phyloP scores from a whole-genome alignment of 2,113 vertebrate genomes.

The Cyprinus carpio region DNA sequence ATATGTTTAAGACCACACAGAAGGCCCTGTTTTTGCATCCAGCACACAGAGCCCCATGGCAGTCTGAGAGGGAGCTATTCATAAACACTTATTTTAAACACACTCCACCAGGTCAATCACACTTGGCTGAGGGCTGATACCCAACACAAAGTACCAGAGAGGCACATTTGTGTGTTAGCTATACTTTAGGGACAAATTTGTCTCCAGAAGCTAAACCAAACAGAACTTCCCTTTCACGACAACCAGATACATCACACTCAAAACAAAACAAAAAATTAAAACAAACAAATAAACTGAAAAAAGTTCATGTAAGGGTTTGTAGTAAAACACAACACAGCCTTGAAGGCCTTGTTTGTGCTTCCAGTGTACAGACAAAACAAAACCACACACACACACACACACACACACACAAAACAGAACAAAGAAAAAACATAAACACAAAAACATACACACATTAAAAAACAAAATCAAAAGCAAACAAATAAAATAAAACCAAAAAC shows the following conservation, averaged over 20 bases:
- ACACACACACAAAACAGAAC: not conserved
- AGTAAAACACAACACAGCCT: not conserved
- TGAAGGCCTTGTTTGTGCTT: not conserved
- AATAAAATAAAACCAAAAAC: not conserved
- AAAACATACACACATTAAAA: not conserved
- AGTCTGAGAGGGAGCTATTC: not conserved
- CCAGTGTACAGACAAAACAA: not conserved
- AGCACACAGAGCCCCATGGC: not conserved
- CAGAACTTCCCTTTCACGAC: not conserved
- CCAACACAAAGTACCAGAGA: not conserved
- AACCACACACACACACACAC: not conserved
- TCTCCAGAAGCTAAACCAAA: not conserved
- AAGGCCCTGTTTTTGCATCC: not conserved
- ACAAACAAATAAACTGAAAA: not conserved
- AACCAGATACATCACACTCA: not conserved
- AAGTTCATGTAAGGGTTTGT: not conserved
- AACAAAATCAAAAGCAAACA: not conserved
- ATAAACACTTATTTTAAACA: constrained; percentile 28
- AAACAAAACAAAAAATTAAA: too few species aligned
- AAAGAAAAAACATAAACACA: not conserved
- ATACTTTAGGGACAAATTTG: not conserved
- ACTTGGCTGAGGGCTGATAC: constrained; percentile 15
- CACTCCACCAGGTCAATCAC: constrained; percentile 3
- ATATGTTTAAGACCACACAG: constrained; percentile 18
- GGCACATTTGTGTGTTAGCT: not conserved